A percentile compares a stretch with the other conserved stretches of the same genome.
These are phyloP conservation scores for Sebastolobus altivelis DNA, from an alignment of 2,797 vertebrate species.

Conservation along the genomic window DNA sequence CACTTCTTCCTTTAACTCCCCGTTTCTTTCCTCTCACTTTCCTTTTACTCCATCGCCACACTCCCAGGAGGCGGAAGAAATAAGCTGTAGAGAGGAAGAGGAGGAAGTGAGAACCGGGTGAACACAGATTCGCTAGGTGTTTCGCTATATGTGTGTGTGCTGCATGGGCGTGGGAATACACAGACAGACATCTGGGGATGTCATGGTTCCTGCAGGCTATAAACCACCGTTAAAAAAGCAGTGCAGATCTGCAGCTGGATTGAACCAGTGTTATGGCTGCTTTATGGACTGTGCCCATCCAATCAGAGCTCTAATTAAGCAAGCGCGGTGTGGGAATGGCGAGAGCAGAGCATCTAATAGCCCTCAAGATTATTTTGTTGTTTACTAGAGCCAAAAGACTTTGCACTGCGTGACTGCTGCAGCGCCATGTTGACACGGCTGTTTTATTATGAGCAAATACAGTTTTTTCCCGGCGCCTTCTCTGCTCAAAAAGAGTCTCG, in stretches of 20 bases:
- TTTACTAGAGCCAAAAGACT: constrained; percentile 73
- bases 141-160: constrained; percentile 38
- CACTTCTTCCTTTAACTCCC: constrained; percentile 66
- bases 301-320: constrained; percentile 82
- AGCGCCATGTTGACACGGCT: constrained; percentile 68
- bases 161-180: constrained; percentile 49
- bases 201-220: constrained; percentile 64
- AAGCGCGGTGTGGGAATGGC: constrained; percentile 53
- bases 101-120: constrained; percentile 66
- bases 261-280: constrained; percentile 70
- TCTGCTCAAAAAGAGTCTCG: constrained; percentile 63
- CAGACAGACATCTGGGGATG: constrained; percentile 72
- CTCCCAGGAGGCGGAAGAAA: constrained; percentile 72
- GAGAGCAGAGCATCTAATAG: constrained; percentile 44
- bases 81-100: constrained; percentile 57
- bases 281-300: constrained; percentile 79
- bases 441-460: constrained; percentile 78
- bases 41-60: constrained; percentile 59
- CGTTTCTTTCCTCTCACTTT: constrained; percentile 62
- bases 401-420: constrained; percentile 58
- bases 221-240: constrained; percentile 68
- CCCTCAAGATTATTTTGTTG: constrained; percentile 59
- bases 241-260: constrained; percentile 61
- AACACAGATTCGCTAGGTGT: constrained; percentile 66
- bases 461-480: constrained; percentile 36